Percentiles rank a stretch among this genome's conserved stretches.
phyloP scores from a whole-genome alignment of 2,888 invertebrate genomes.

The Scelioninae gen. 1 region DNA sequence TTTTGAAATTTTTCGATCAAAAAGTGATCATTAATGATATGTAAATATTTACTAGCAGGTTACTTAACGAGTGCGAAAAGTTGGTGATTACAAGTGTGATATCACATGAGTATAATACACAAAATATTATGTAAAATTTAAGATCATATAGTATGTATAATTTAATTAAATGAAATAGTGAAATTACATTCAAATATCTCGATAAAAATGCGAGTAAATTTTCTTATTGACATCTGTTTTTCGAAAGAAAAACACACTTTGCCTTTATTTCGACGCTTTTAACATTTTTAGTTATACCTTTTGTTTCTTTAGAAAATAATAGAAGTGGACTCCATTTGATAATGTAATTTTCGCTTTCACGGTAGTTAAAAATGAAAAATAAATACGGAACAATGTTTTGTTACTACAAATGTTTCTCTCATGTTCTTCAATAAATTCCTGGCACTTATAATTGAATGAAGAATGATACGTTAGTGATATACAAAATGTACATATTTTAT shows the following conservation, averaged over 20 bases:
- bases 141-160: too few relatives aligned
- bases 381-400: constrained; percentile 9
- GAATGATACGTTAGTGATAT: background rate
- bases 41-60: too few relatives aligned
- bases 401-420: constrained; percentile 2
- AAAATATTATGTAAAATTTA: too few relatives aligned
- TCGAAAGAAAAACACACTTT: constrained; percentile 6
- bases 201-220: background rate
- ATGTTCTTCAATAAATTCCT: background rate
- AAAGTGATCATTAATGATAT: too few relatives aligned
- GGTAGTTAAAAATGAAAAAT: constrained; percentile 14
- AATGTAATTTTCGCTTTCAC: constrained; percentile 11
- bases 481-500: background rate
- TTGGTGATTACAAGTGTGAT: too few relatives aligned
- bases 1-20: too few relatives aligned
- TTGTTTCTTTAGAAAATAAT: constrained; percentile 15
- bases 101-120: too few relatives aligned
- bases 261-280: constrained; percentile 15
- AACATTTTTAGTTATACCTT: constrained; percentile 6
- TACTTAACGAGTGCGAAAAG: too few relatives aligned
- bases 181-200: too few relatives aligned
- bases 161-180: too few relatives aligned
- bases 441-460: constrained; percentile 5
- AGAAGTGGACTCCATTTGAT: constrained; percentile 1
- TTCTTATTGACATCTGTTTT: constrained; percentile 10